Evolutionary conservation across 1,140 invertebrate species (phyloP).

Genomic region (Heliconius nattereri): DNA sequence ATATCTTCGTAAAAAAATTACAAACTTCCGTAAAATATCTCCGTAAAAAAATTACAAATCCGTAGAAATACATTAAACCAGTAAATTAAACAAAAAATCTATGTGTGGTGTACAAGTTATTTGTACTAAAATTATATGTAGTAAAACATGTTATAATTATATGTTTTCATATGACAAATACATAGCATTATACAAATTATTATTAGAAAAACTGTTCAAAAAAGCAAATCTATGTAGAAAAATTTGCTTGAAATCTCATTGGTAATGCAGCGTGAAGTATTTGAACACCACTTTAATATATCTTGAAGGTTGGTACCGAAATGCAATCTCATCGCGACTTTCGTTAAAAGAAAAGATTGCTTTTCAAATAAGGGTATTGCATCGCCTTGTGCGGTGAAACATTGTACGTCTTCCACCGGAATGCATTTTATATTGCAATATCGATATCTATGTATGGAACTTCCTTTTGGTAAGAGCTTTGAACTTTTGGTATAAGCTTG

Average conservation of each 20-base stretch:
- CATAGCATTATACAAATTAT: neutral
- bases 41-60: too few relatives aligned
- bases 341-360: slow-evolving; percentile 29
- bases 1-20: too few relatives aligned
- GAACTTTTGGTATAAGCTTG: neutral
- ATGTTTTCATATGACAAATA: too few relatives aligned
- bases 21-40: too few relatives aligned
- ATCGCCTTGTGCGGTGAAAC: slow-evolving; percentile 12
- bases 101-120: too few relatives aligned
- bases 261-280: slow-evolving; percentile 19
- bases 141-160: too few relatives aligned
- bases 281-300: slow-evolving; percentile 21
- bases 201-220: neutral
- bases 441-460: neutral
- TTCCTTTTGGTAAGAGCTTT: neutral
- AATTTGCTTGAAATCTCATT: slow-evolving; percentile 1
- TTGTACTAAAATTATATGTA: too few relatives aligned
- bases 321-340: slow-evolving; percentile 38
- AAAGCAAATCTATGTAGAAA: neutral
- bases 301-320: slow-evolving; percentile 13
- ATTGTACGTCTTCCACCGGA: neutral
- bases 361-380: slow-evolving; percentile 29
- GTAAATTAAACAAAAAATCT: too few relatives aligned
- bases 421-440: slow-evolving; percentile 16
- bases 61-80: too few relatives aligned